Percentiles rank a stretch among this genome's conserved stretches.
Conservation (phyloP, 2,888 invertebrate genomes). For the Hirtodrosophila cameraria region DNA sequence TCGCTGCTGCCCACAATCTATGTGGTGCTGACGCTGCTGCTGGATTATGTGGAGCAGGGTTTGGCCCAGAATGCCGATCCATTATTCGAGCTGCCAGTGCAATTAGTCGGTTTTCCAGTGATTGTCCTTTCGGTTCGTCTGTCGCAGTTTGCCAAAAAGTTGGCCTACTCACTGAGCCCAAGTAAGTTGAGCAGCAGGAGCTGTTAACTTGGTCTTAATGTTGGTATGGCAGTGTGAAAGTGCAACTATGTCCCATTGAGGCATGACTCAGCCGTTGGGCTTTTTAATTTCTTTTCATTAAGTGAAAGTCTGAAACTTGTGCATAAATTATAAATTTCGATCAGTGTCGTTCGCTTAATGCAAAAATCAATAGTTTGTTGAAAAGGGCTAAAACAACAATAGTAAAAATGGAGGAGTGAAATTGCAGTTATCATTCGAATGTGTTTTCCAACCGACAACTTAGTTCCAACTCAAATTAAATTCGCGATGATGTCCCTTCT, state of each 20-base stretch:
- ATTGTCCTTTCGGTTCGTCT: conserved; percentile 91
- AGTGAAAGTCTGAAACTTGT: conserved; percentile 66
- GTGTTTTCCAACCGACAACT: no score
- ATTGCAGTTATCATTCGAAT: no score
- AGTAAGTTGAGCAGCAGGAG: conserved; percentile 85
- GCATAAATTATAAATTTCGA: conserved; percentile 66
- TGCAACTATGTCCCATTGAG: conserved; percentile 13
- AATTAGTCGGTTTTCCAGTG: conserved; percentile 92
- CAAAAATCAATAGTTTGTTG: no score
- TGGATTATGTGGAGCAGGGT: conserved; percentile 79
- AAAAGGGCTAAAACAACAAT: no score
- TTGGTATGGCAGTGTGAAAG: conserved; percentile 18
- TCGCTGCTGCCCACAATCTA: conserved; percentile 80
- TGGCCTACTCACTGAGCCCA: conserved; percentile 92
- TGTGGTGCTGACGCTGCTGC: conserved; percentile 79
- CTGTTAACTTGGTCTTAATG: neutral
- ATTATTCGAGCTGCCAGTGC: conserved; percentile 91
- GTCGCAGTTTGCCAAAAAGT: conserved; percentile 92
- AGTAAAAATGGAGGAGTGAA: no score
- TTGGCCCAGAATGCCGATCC: conserved; percentile 85
- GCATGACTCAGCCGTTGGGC: conserved; percentile 25
- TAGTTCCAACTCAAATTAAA: no score
- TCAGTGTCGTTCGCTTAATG: neutral
- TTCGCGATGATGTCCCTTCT: no score
- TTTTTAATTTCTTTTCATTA: conserved; percentile 37